Conservation (phyloP, 37 sponge, comb jelly and placozoan species). For the Cliona cf. orientalis region DNA sequence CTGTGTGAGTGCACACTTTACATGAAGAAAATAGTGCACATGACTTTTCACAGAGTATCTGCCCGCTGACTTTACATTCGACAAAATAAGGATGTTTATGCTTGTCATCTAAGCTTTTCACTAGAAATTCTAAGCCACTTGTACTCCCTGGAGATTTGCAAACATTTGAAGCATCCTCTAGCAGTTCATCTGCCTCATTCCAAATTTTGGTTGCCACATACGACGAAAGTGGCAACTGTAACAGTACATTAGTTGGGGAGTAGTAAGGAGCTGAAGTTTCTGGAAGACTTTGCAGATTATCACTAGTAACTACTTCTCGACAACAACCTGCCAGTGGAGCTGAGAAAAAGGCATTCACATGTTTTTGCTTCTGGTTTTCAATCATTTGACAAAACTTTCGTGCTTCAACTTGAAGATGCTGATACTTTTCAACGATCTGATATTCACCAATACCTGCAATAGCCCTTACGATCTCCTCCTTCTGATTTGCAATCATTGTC, state of each 20-base stretch:
- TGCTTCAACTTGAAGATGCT: not conserved
- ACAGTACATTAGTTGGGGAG: no score
- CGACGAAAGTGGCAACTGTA: not conserved
- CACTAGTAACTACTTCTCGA: no score
- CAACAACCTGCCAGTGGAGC: no score
- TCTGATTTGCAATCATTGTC: slow-evolving; percentile 1
- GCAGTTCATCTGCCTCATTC: not conserved
- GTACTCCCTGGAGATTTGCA: not conserved
- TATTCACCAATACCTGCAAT: slow-evolving; percentile 38
- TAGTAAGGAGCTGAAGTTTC: no score
- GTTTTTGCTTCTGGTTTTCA: slow-evolving; percentile 2
- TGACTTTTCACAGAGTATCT: not conserved
- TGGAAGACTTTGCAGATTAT: no score
- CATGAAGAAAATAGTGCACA: not conserved
- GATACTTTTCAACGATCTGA: not conserved
- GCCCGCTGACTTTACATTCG: not conserved
- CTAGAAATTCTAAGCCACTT: not conserved
- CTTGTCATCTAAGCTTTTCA: not conserved
- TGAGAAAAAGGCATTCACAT: no score
- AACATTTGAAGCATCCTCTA: not conserved
- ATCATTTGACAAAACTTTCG: slow-evolving; percentile 30
- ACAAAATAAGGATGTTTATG: slow-evolving; percentile 1
- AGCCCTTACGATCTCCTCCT: slow-evolving; percentile 14
- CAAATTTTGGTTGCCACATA: not conserved
- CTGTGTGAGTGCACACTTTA: slow-evolving; percentile 4